A percentile compares a stretch with the other conserved stretches of the same genome.
Conservation (phyloP, 2,113 vertebrate genomes). For the Prunella fulvescens region DNA sequence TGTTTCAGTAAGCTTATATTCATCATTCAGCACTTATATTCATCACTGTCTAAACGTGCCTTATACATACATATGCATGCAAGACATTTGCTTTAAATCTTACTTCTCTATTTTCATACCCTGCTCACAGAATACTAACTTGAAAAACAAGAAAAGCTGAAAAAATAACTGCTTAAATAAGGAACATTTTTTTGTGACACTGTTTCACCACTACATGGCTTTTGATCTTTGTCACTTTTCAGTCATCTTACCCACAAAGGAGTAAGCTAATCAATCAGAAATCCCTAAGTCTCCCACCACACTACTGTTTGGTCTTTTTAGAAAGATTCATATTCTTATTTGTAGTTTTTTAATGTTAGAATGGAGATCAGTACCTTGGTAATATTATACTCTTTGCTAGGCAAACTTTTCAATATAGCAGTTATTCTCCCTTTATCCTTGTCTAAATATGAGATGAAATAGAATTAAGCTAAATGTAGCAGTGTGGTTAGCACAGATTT, state of each 20-base stretch:
- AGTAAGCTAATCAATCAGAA: not conserved
- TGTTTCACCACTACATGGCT: not conserved
- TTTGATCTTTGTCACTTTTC: not conserved
- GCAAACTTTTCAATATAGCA: not conserved
- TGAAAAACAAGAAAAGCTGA: not conserved
- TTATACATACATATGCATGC: not conserved
- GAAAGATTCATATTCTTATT: not conserved
- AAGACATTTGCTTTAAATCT: not conserved
- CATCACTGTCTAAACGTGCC: not conserved
- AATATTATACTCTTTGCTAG: not conserved
- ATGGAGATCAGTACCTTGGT: not conserved
- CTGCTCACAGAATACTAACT: not conserved
- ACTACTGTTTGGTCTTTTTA: not conserved
- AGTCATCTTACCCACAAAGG: not conserved
- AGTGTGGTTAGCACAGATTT: not conserved
- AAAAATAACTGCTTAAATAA: not conserved
- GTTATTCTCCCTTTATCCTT: not conserved
- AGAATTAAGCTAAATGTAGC: not conserved
- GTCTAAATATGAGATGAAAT: not conserved
- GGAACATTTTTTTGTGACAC: not conserved
- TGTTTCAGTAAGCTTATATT: not conserved
- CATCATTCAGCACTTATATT: not conserved
- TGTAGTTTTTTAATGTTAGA: not conserved
- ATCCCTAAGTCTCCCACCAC: not conserved
- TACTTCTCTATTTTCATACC: not conserved